Conservation (phyloP, 2,888 invertebrate species). For the Cyaniris semiargus region DNA sequence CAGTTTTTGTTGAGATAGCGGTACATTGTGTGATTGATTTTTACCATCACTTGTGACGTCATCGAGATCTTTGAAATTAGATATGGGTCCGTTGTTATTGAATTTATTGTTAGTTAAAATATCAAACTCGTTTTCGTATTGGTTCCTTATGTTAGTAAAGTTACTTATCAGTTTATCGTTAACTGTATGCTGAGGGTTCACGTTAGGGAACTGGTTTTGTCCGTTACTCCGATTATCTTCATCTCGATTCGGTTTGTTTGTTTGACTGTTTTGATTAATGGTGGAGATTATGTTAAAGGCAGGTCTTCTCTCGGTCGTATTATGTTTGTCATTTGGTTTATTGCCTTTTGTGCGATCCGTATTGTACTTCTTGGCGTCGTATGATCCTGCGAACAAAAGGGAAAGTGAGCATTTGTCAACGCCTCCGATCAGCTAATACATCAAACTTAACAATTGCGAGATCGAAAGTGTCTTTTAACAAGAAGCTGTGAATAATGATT, state of each 20-base stretch:
- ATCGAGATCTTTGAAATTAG: conserved; percentile 6
- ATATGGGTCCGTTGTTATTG: neutral
- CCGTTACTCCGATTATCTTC: conserved; percentile 9
- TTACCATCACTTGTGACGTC: neutral
- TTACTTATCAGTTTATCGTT: conserved; percentile 17
- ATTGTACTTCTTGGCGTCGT: conserved; percentile 72
- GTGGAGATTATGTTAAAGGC: conserved; percentile 48
- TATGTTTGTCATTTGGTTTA: conserved; percentile 50
- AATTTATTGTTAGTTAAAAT: neutral
- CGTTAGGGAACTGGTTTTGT: conserved; percentile 19
- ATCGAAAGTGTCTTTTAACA: conserved; percentile 13
- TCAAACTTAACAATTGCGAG: conserved; percentile 41
- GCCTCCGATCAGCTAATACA: conserved; percentile 43
- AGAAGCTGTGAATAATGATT: neutral
- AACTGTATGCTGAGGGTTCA: neutral
- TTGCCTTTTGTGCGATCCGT: conserved; percentile 58
- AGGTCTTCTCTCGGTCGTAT: conserved; percentile 54
- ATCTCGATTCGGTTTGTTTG: conserved; percentile 43
- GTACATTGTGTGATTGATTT: conserved; percentile 27
- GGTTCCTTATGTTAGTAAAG: conserved; percentile 6
- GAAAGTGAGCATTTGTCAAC: conserved; percentile 74
- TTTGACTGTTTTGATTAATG: conserved; percentile 56
- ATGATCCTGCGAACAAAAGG: conserved; percentile 76
- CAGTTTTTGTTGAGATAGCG: conserved; percentile 39
- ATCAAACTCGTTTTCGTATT: conserved; percentile 15